Base-by-base conservation (phyloP, 2,888 invertebrate genomes). In the Selenia dentaria region DNA sequence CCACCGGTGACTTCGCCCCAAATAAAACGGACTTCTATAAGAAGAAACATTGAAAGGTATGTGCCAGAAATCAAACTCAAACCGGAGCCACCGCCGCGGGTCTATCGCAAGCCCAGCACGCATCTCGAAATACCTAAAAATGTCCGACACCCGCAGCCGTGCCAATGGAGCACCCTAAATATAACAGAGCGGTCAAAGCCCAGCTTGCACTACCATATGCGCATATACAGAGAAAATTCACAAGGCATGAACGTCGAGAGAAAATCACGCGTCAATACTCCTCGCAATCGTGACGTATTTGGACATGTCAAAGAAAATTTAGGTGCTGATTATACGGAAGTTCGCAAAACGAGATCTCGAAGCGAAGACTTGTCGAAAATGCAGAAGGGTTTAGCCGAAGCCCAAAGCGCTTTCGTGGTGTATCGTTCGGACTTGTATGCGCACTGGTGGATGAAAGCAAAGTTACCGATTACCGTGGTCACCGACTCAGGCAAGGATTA, bases 401-500 rank as follows among this genome's bases (percentile, higher is more conserved):
- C 77, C 39, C 80, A 84, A 57, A 76, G 82, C 57, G 89, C 89
- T 51, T 89, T 88, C 62, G 81, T 92, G 80, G 91, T 94, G 72
- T 97, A 94, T 83, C 95, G 94, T 49, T 96, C 96, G 33, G 96
- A 96, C 70, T 91, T 97, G 83, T 97, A 97, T 83, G 96, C 96
- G 55, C 97, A 97, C 90, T 97, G 97, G 97, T 97, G 96, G 96
- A 94, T 96, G 91, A 97, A 97, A 92, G 96, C 95, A 75, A 94
- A 95, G 74, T 92, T 96, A 75, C 95, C 95, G 57, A 92, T 92
- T 61, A 91, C 90, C 67, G 92, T 93, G 82, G 87, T 91, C 89
- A 87, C 79, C 83, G 87, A 90, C 89, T 89, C 92, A 77, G 93
- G 92, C 81, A 92, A 93, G 83, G 87, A 93, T 77, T 79, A 91